A percentile compares a stretch with the other conserved stretches of the same genome.
Evolutionary conservation across 2,113 vertebrate genomes (phyloP).

Genomic region (Brienomyrus brachyistius): DNA sequence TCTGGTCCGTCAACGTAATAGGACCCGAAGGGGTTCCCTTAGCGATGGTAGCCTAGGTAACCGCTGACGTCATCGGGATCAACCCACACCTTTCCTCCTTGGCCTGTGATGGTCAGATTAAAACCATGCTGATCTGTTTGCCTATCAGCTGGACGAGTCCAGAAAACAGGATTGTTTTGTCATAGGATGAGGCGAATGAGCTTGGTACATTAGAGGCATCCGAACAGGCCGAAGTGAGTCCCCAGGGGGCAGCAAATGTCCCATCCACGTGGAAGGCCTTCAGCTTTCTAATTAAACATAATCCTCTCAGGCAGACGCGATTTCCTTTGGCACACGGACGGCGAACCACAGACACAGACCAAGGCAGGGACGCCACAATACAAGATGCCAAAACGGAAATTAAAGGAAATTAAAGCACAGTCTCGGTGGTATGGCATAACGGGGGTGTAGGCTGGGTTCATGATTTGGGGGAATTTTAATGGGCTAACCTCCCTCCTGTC

Average conservation of each 20-base stretch:
- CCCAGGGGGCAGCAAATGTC: background rate
- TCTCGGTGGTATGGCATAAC: background rate
- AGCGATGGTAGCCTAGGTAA: background rate
- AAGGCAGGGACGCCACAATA: background rate
- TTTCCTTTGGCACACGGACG: slow-evolving; percentile 7
- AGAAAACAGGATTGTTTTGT: background rate
- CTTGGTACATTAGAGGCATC: background rate
- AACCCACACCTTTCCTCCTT: slow-evolving; percentile 23
- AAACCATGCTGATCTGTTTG: slow-evolving; percentile 16
- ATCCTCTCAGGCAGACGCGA: slow-evolving; percentile 11
- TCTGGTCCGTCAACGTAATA: background rate
- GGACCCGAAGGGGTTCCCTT: background rate
- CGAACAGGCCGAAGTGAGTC: background rate
- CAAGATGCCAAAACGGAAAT: slow-evolving; percentile 11
- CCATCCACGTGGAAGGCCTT: background rate
- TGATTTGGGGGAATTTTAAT: background rate
- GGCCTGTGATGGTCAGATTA: slow-evolving; percentile 24
- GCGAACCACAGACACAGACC: slow-evolving; percentile 18
- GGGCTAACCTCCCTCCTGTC: background rate
- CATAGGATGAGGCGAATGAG: background rate
- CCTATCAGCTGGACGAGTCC: background rate
- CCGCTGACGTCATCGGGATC: background rate
- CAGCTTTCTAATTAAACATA: slow-evolving; percentile 13
- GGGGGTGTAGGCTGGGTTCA: background rate
- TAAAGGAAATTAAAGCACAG: slow-evolving; percentile 26